A percentile compares a stretch with the other conserved stretches of the same genome.
Evolutionary conservation across 2,888 invertebrate genomes (phyloP).

Genomic region (Pyrocoelia pectoralis): DNA sequence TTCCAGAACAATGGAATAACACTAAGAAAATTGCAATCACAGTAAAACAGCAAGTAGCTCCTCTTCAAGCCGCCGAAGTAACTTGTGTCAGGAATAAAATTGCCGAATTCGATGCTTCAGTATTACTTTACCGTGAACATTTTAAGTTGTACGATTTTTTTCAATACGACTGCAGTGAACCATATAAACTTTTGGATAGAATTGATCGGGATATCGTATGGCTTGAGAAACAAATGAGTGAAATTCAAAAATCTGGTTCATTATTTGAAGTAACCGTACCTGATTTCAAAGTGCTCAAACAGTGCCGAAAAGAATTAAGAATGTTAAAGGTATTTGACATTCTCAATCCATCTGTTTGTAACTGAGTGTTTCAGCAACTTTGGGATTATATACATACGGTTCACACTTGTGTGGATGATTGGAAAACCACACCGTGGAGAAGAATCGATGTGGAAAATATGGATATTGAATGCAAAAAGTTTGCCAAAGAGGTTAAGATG

Average conservation of each 20-base stretch:
- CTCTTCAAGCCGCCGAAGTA: conserved; percentile 93
- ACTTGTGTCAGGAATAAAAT: conserved; percentile 89
- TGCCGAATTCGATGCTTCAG: conserved; percentile 82
- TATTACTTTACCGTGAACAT: conserved; percentile 85
- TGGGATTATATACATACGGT: conserved; percentile 96
- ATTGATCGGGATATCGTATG: conserved; percentile 80
- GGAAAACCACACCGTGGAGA: conserved; percentile 97
- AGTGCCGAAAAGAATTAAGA: conserved; percentile 89
- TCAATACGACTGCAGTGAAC: conserved; percentile 76
- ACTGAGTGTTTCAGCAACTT: conserved; percentile 70
- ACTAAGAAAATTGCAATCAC: conserved; percentile 92
- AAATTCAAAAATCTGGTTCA: conserved; percentile 88
- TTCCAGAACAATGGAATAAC: conserved; percentile 95
- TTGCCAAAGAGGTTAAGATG: conserved; percentile 91
- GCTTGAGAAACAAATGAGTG: conserved; percentile 86
- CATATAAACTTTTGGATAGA: conserved; percentile 79
- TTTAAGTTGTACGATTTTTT: conserved; percentile 83
- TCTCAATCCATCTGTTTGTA: not conserved
- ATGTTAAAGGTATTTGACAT: conserved; percentile 87
- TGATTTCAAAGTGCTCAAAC: conserved; percentile 91
- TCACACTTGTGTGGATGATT: conserved; percentile 90
- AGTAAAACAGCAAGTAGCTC: conserved; percentile 94
- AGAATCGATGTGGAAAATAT: conserved; percentile 98
- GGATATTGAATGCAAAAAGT: conserved; percentile 98
- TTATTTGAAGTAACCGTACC: conserved; percentile 95